These are phyloP conservation scores for Parelbella ahira DNA, from an alignment of 2,888 invertebrate genomes.

Conservation along the genomic window DNA sequence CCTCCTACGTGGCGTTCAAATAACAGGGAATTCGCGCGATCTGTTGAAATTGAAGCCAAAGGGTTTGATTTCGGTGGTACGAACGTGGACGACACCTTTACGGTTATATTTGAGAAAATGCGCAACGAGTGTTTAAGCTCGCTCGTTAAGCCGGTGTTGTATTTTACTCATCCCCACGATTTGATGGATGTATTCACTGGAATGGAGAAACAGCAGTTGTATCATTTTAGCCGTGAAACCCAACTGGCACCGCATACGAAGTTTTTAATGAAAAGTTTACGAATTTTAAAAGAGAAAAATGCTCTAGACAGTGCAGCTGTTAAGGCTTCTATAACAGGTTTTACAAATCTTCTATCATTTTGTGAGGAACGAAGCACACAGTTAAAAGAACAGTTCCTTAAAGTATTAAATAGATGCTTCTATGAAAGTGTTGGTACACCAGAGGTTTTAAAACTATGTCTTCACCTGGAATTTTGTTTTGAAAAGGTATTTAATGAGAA, in stretches of 20 bases:
- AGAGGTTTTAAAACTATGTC: constrained; percentile 77
- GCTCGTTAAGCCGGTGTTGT: constrained; percentile 73
- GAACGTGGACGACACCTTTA: constrained; percentile 61
- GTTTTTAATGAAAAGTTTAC: constrained; percentile 66
- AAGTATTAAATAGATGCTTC: constrained; percentile 79
- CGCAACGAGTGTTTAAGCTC: constrained; percentile 57
- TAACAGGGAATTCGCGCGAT: constrained; percentile 72
- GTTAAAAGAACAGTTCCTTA: constrained; percentile 75
- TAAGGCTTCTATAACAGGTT: constrained; percentile 45
- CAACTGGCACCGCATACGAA: constrained; percentile 76
- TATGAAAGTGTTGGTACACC: constrained; percentile 77
- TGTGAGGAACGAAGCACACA: constrained; percentile 73
- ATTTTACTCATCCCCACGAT: constrained; percentile 78
- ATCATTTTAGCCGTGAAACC: constrained; percentile 81
- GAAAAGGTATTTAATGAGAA: constrained; percentile 80
- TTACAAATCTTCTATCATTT: constrained; percentile 49
- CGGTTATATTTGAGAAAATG: constrained; percentile 67
- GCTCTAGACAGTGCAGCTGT: constrained; percentile 47
- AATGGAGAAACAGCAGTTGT: constrained; percentile 83
- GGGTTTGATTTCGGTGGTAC: constrained; percentile 62
- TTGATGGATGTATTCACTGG: constrained; percentile 79
- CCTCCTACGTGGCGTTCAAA: constrained; percentile 81
- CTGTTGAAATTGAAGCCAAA: constrained; percentile 65
- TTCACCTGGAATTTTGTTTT: constrained; percentile 83
- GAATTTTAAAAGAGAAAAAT: constrained; percentile 60